Conservation (phyloP, 2,113 vertebrate species). For the Osmerus mordax region DNA sequence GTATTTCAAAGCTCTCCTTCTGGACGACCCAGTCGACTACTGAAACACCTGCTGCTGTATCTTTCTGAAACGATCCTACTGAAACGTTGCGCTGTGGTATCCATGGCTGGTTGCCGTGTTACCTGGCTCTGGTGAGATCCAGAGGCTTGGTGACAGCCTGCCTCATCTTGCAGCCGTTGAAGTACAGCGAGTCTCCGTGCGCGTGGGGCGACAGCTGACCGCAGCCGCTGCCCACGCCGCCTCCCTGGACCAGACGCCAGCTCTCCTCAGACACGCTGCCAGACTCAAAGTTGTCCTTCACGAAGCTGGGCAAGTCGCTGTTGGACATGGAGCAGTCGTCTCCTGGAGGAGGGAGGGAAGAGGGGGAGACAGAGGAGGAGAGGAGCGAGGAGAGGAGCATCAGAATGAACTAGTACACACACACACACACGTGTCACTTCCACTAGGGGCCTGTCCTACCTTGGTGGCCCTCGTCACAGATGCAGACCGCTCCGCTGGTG, state of each 20-base stretch:
- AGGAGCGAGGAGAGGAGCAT: neutral
- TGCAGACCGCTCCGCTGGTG: slow-evolving; percentile 87
- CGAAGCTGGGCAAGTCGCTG: slow-evolving; percentile 90
- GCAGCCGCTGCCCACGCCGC: slow-evolving; percentile 91
- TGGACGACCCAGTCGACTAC: too few relatives aligned
- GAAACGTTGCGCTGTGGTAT: too few relatives aligned
- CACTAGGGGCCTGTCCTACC: slow-evolving; percentile 65
- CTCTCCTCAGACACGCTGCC: slow-evolving; percentile 87
- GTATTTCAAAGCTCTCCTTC: neutral
- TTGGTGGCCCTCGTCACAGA: slow-evolving; percentile 92
- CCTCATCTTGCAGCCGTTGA: slow-evolving; percentile 93
- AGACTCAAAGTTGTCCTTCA: slow-evolving; percentile 99
- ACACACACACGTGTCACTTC: too few relatives aligned
- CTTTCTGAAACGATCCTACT: too few relatives aligned
- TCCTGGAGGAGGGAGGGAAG: slow-evolving; percentile 61
- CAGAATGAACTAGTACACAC: too few relatives aligned
- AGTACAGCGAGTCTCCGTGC: slow-evolving; percentile 96
- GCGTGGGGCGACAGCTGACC: slow-evolving; percentile 95
- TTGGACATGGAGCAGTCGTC: slow-evolving; percentile 92
- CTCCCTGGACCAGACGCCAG: slow-evolving; percentile 95
- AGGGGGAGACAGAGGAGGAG: neutral
- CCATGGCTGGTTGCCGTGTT: slow-evolving; percentile 49
- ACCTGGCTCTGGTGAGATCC: slow-evolving; percentile 97
- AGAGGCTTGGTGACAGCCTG: slow-evolving; percentile 93
- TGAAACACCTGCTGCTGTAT: too few relatives aligned